Conservation (phyloP, 2,888 invertebrate species). For the Eucera pruinosa region DNA sequence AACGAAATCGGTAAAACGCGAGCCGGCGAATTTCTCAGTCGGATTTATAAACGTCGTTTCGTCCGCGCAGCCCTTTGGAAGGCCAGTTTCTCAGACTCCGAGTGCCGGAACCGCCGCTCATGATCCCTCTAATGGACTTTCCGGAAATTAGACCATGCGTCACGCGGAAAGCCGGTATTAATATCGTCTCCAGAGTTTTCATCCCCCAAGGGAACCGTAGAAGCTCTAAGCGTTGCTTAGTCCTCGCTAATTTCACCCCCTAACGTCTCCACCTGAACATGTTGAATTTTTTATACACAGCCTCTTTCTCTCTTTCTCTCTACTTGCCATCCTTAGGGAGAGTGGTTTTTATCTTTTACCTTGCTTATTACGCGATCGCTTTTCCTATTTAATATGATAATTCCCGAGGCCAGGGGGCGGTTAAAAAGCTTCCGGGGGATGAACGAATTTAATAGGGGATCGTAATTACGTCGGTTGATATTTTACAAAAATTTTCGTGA, state of each 20-base stretch:
- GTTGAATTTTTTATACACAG: background rate
- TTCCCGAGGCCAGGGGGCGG: background rate
- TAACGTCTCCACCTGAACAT: background rate
- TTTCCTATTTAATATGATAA: background rate
- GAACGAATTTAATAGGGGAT: background rate
- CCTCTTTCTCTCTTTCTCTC: too few species aligned
- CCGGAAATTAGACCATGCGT: conserved; percentile 79
- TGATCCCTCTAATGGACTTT: conserved; percentile 75
- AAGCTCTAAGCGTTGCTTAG: background rate
- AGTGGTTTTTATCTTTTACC: background rate
- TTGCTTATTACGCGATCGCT: background rate
- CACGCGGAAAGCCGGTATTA: conserved; percentile 72
- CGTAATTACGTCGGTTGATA: too few species aligned
- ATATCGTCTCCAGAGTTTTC: conserved; percentile 61
- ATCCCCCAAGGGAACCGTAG: conserved; percentile 3
- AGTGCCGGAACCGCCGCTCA: conserved; percentile 42
- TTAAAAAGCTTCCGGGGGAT: background rate
- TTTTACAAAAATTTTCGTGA: too few species aligned
- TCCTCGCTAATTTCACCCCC: conserved; percentile 14
- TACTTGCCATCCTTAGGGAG: background rate
- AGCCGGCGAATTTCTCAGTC: too few species aligned
- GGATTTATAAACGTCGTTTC: conserved; percentile 4
- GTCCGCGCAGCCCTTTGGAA: conserved; percentile 40
- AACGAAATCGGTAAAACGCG: too few species aligned
- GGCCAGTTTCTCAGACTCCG: conserved; percentile 50